Conservation (phyloP, 2,113 vertebrate species). For the Noturus placidus region DNA sequence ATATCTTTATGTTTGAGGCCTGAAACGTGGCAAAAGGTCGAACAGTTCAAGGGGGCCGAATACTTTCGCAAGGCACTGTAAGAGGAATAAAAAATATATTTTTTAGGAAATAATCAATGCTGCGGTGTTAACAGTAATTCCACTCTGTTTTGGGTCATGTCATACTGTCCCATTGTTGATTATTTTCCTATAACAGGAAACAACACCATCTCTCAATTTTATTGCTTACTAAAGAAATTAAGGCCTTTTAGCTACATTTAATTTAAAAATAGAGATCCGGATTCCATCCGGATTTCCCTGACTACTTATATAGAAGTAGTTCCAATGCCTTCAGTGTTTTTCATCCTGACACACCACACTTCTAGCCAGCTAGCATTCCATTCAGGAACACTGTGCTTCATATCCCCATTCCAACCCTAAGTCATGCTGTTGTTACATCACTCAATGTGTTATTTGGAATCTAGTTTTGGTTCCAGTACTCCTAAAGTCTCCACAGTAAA, state of each 20-base stretch:
- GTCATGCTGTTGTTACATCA: slow-evolving; percentile 68
- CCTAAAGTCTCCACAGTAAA: slow-evolving; percentile 12
- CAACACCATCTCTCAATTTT: neutral
- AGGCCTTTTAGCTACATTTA: slow-evolving; percentile 5
- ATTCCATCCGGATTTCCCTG: neutral
- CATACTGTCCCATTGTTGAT: neutral
- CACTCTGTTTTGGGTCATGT: neutral
- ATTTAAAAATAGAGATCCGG: neutral
- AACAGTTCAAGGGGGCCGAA: too few species aligned
- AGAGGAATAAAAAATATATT: too few species aligned
- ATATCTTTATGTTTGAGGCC: too few species aligned
- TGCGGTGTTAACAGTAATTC: neutral
- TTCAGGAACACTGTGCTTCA: slow-evolving; percentile 69
- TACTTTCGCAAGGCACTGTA: too few species aligned
- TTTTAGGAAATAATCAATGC: neutral
- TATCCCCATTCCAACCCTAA: slow-evolving; percentile 65
- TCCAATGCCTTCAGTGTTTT: slow-evolving; percentile 31
- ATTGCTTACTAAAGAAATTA: neutral
- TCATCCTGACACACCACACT: slow-evolving; percentile 29
- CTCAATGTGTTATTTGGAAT: slow-evolving; percentile 37
- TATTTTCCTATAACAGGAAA: neutral
- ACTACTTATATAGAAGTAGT: slow-evolving; percentile 14
- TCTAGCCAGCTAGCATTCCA: slow-evolving; percentile 67
- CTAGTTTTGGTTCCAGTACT: slow-evolving; percentile 26
- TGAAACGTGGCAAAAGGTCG: too few species aligned